phyloP scores from a whole-genome alignment of 2,888 invertebrate species.

The Fabriciana adippe region DNA sequence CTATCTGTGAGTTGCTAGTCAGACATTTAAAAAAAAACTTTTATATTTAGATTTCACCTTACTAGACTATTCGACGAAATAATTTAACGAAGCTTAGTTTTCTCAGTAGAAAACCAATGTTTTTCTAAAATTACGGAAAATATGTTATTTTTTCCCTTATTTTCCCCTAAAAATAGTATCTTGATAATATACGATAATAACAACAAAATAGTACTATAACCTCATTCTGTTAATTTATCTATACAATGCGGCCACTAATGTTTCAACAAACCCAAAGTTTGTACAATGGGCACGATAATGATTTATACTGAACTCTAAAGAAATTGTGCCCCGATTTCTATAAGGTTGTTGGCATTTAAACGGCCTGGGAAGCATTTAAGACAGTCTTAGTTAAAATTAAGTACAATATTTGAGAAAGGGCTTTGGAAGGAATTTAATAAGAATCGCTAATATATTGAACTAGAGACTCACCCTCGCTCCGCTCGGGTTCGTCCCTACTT shows the following conservation, averaged over 20 bases:
- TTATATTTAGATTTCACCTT: not conserved
- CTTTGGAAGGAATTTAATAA: not conserved
- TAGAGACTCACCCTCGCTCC: too few species aligned
- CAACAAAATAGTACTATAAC: not conserved
- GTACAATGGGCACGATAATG: not conserved
- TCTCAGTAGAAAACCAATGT: too few species aligned
- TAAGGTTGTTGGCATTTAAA: constrained; percentile 21
- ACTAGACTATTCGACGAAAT: too few species aligned
- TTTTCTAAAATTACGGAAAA: too few species aligned
- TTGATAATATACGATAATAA: too few species aligned
- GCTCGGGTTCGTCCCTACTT: too few species aligned
- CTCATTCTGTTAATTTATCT: constrained; percentile 14
- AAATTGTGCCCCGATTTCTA: constrained; percentile 14
- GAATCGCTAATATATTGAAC: too few species aligned
- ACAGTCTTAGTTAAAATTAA: not conserved
- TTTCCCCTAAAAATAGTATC: too few species aligned
- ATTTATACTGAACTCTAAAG: constrained; percentile 11
- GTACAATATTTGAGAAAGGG: not conserved
- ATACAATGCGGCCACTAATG: constrained; percentile 8
- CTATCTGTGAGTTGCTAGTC: constrained; percentile 4
- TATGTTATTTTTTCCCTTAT: too few species aligned
- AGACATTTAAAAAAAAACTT: not conserved
- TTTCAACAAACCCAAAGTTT: constrained; percentile 5
- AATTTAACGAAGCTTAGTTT: too few species aligned
- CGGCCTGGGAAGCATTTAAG: not conserved